Base-by-base conservation (phyloP, 1,140 invertebrate genomes). In the Sinonovacula constricta region DNA sequence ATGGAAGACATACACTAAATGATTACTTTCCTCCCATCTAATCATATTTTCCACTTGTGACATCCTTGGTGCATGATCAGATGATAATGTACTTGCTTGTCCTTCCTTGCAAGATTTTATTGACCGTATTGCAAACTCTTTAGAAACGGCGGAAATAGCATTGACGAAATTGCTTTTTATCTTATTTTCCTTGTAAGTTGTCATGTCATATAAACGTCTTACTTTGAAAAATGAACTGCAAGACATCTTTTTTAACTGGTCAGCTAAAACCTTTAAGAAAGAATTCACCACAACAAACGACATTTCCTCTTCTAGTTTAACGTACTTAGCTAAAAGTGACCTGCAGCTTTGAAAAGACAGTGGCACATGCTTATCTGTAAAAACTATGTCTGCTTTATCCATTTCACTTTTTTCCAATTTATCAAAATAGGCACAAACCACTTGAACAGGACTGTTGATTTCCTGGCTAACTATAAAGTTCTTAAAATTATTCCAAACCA, bases 381-480 rank as follows among this genome's bases (percentile, higher is more conserved):
- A 74, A 45, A 59, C 33, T 49, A 84, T 36, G 36, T 85, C 84
- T 26, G 28, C 51, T 15, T 12, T 66, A 28, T 85, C 79, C 26
- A 82, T n/a, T 7, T 7, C 31, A 28, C 62, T 71, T 3, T 65
- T n/a, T 3, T 81, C 79, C 1, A 79, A 45, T 0, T 59, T n/a
- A 14, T 79, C 24, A 0, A 85, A 30, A 49, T 84, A 85, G 14
- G 76, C 59, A 39, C 82, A 85, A 0, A 85, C 82, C 33, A 85
- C 80, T 36, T 85, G 84, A 15, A 81, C 34, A 4, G 84, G 82
- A 77, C 84, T 85, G 36, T 78, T 79, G 0, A 81, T 45, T 72
- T 85, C 82, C 4, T 28, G 57, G 30, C 77, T 63, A 18, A 74
- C 57, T 14, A 33, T 57, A 15, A 81, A 78, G 12, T 79, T 49